These are phyloP conservation scores for Lophotriccus pileatus DNA, from an alignment of 2,797 vertebrate genomes.

Conservation along the genomic window DNA sequence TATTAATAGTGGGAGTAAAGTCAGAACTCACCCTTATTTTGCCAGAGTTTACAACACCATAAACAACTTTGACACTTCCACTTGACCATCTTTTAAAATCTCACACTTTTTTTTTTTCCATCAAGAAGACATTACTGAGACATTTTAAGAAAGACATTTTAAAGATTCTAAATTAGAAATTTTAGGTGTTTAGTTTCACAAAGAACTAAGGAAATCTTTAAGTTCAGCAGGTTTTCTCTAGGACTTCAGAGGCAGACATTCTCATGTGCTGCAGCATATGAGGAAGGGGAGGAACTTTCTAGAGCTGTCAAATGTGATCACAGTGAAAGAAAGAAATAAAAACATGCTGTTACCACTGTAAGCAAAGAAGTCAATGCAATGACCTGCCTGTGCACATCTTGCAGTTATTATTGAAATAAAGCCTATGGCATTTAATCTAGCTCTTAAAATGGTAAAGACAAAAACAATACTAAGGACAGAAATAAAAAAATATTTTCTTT, in stretches of 20 bases:
- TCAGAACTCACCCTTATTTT: background rate
- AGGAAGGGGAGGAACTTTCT: background rate
- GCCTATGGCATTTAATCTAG: background rate
- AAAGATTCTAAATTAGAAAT: background rate
- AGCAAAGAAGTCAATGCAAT: background rate
- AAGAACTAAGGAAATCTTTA: background rate
- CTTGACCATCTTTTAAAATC: background rate
- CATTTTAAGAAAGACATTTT: background rate
- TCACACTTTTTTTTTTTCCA: background rate
- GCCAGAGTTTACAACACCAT: background rate
- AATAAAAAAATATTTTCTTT: background rate
- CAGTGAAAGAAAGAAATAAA: background rate
- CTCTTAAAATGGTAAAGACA: background rate
- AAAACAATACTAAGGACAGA: background rate
- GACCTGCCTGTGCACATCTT: background rate
- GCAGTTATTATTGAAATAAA: background rate
- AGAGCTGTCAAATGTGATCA: background rate
- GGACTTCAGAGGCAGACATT: background rate
- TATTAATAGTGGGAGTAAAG: background rate
- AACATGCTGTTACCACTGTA: background rate
- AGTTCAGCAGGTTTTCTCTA: background rate
- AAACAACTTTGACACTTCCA: background rate
- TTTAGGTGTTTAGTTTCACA: background rate
- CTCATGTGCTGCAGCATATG: background rate
- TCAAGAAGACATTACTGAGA: background rate